A percentile compares a stretch with the other conserved stretches of the same genome.
phyloP scores from a whole-genome alignment of 2,888 invertebrate species.

The Meghimatium bilineatum region DNA sequence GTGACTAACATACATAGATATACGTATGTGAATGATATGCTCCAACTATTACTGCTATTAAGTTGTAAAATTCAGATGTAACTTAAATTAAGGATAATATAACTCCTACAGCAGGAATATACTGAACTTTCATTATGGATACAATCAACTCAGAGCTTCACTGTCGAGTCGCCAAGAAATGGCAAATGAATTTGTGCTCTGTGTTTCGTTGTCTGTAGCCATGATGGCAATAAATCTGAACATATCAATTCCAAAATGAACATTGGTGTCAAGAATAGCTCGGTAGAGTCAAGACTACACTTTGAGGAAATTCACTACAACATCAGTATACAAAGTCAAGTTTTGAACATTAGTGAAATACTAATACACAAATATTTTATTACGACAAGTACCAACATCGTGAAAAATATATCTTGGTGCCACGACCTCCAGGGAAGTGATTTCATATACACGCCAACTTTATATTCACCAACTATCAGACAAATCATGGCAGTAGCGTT shows the following conservation, averaged over 20 bases:
- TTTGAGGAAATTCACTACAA: not conserved
- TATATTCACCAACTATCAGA: constrained; percentile 11
- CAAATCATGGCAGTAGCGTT: constrained; percentile 29
- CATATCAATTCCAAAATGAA: not conserved
- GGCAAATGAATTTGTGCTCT: not conserved
- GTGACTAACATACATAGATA: not conserved
- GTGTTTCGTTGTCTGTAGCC: too few relatives aligned
- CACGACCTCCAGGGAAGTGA: constrained; percentile 27
- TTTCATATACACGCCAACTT: constrained; percentile 40
- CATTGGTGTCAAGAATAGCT: not conserved
- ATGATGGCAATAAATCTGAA: not conserved
- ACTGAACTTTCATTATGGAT: not conserved
- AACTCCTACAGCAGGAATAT: too few relatives aligned
- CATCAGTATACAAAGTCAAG: not conserved
- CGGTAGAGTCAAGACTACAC: not conserved
- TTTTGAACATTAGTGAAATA: not conserved
- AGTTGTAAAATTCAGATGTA: too few relatives aligned
- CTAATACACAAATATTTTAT: not conserved
- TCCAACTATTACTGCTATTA: too few relatives aligned
- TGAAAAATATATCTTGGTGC: constrained; percentile 22
- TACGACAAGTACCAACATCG: not conserved
- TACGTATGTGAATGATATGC: too few relatives aligned
- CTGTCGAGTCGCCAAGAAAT: not conserved
- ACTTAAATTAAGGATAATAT: too few relatives aligned
- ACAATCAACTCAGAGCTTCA: not conserved